Evolutionary conservation across 2,888 invertebrate species (phyloP), one percentile per base, ranked within the genome.

Genomic region (Teinopalpus imperialis): DNA sequence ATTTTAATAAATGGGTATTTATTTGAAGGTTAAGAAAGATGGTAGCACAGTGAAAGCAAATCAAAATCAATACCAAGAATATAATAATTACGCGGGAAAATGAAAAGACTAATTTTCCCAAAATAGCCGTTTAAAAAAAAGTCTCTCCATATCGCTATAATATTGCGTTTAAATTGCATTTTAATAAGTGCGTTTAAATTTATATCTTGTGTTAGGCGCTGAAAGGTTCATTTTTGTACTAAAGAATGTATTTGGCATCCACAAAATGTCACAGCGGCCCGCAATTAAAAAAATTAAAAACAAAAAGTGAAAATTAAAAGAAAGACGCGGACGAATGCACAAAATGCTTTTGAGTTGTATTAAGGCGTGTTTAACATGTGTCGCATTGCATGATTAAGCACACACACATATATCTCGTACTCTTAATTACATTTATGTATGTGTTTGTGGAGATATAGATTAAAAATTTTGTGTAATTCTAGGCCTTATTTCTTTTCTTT

Each of bases 351-450:
- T 48, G 51, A 42, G 57, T 57, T 73, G 74, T 74, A 71, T 74
- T 70, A 68, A 66, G 66, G 54, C 62, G 61, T 61, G 55, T 58
- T 67, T 71, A 55, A 66, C 69, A 74, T 74, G 61, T 61, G 67
- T 68, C 45, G 63, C 55, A 71, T 69, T 53, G 63, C 66, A 60
- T 63, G 65, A 64, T 60, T 59, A 56, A 45, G 39, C 45, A 64
- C 60, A 55, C 59, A 61, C 57, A 51, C 52, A 52, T 56, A 51
- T 51, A 51, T 43, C 18, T 43, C 18, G 52, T 47, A 49, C 56
- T 56, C 57, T 54, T 61, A 55, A 65, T 66, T 65, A 55, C 54
- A 39, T 39, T 51, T 52, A 43, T 52, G 42, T 48, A 31, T 53
- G 52, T 58, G 53, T 56, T 14, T 20, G 37, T 12, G 4, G 2